Evolutionary conservation across 2,113 vertebrate genomes (phyloP).

Genomic region (Apodemus speciosus): DNA sequence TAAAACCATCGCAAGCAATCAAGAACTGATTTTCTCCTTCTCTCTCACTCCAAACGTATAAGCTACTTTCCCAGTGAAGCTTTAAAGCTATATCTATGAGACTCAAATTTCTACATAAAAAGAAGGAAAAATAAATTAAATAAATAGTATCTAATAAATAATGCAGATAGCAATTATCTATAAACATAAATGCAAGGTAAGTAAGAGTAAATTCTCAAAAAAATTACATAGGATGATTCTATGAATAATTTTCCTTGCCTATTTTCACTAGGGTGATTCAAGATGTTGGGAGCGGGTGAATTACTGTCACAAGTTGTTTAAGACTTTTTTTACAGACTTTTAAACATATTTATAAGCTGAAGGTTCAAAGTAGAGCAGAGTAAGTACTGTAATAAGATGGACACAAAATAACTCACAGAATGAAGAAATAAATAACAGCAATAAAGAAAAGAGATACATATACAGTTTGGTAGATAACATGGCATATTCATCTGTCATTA

Average conservation of each 20-base stretch:
- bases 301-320: background rate
- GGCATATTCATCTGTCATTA: fast-evolving
- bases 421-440: conserved; percentile 57
- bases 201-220: conserved; percentile 16
- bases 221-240: background rate
- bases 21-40: conserved; percentile 22
- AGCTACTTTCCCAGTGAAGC: background rate
- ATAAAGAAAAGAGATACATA: background rate
- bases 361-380: background rate
- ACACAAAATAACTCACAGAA: conserved; percentile 52
- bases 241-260: background rate
- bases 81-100: background rate
- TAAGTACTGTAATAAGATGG: background rate
- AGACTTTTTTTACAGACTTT: conserved; percentile 37
- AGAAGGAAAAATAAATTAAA: conserved; percentile 84
- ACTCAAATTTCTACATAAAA: background rate
- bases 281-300: background rate
- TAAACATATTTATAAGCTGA: conserved; percentile 20
- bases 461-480: background rate
- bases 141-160: conserved; percentile 89
- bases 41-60: background rate
- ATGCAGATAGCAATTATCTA: conserved; percentile 64
- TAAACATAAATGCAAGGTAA: conserved; percentile 64
- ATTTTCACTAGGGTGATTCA: background rate
- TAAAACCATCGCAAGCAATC: background rate